Evolutionary conservation across 2,113 vertebrate genomes (phyloP), one percentile per base, ranked within the genome.

Genomic region (Calyptommatus sinebrachiatus): DNA sequence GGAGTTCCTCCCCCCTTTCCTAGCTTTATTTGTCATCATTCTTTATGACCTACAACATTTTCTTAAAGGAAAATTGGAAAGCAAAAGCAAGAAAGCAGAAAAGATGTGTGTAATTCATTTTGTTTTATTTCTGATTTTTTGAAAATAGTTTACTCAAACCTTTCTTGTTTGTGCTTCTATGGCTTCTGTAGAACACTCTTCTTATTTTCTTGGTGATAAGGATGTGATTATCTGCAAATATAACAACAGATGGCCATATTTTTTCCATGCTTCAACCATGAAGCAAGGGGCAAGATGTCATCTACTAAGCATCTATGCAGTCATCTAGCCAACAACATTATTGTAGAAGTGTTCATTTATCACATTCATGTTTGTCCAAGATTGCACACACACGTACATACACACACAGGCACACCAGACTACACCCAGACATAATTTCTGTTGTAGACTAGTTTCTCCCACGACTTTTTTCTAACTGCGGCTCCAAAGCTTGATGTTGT

Each of bases 11-110:
- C 53, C 53, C 53, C 53, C 53, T 86, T 87, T 85, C 83, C 53
- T 62, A 8, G 89, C 87, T 41, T 41, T 41, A 80, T 88, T 88
- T 83, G 83, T 87, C 84, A 83, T 88, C 76, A 68, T 68, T 82
- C 84, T 73, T 79, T 80, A 83, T 76, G 78, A 78, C 83, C 85
- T 80, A 79, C 85, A 14, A 1, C 82, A 81, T 76, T 41, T 41
- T 89, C 87, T 85, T 85, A 78, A 88, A 88, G 83, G 90, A 91
- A 90, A 81, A 83, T 77, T 81, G 46, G 69, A 82, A 81, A 84
- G 90, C 82, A 79, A 80, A 75, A 7, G 77, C 70, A 81, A 41
- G 35, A 41, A 41, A 81, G 75, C 41, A 66, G 68, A 71, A 80
- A 81, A 83, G 77, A 81, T 82, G 82, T 50, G 85, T 80, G 81